Evolutionary conservation across 2,888 invertebrate species (phyloP).

Genomic region (Ganaspis brasiliensis): DNA sequence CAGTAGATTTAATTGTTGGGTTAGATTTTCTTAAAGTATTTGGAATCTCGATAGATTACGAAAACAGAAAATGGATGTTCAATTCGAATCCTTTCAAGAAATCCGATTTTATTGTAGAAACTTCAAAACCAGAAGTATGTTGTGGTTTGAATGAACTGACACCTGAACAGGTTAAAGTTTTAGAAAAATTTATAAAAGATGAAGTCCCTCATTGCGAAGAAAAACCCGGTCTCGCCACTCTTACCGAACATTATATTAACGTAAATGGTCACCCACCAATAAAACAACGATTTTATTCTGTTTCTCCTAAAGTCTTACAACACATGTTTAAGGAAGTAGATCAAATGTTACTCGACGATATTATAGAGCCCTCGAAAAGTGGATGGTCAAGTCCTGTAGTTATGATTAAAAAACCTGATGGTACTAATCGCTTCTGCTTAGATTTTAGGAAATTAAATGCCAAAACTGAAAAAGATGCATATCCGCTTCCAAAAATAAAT

Average conservation of each 20-base stretch:
- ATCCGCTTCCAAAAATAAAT: slow-evolving; percentile 53
- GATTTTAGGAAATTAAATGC: background rate
- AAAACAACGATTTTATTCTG: slow-evolving; percentile 53
- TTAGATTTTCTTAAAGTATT: too few relatives aligned
- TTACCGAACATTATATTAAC: slow-evolving; percentile 8
- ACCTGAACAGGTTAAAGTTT: background rate
- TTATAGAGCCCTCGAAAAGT: slow-evolving; percentile 68
- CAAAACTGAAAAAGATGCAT: background rate
- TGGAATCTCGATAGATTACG: background rate
- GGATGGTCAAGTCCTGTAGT: slow-evolving; percentile 69
- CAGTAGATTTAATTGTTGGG: too few relatives aligned
- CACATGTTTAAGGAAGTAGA: slow-evolving; percentile 64
- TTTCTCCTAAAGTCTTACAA: slow-evolving; percentile 49
- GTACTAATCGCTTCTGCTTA: slow-evolving; percentile 7
- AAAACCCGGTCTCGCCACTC: background rate
- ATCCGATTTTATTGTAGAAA: background rate
- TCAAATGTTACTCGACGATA: slow-evolving; percentile 66
- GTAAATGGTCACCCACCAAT: slow-evolving; percentile 44
- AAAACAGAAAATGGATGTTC: slow-evolving; percentile 8
- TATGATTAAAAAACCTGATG: slow-evolving; percentile 65
- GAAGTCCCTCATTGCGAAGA: background rate
- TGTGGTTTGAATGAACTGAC: background rate
- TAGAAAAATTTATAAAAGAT: background rate
- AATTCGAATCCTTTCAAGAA: background rate
- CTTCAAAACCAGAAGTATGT: background rate